Base-by-base conservation (phyloP, 2,888 invertebrate genomes). In the Phragmatobia fuliginosa region DNA sequence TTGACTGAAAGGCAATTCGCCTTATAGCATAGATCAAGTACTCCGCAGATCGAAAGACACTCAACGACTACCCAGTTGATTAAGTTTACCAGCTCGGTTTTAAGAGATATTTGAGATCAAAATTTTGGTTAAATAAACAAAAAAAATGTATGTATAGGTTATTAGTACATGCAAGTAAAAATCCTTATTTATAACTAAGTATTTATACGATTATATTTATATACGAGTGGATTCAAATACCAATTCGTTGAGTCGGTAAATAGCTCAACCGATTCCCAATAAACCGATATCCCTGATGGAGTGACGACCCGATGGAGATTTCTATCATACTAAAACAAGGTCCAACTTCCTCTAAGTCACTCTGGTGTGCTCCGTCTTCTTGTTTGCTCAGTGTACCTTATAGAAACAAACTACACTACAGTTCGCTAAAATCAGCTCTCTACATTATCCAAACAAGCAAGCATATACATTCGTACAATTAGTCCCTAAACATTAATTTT, bases 401-500 rank as follows among this genome's bases (percentile, higher is more conserved):
- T n/a, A n/a, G n/a, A n/a, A n/a, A n/a, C n/a, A n/a, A n/a, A 56
- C 56, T 56, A 56, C 5, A n/a, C n/a, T n/a, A n/a, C 25, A 5
- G 56, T 16, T 28, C 56, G 14, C 25, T 28, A 16, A 28, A 25
- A 28, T 28, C 16, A 16, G 56, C 5, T 56, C 25, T 28, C 28
- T 28, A 28, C 1, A 41, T 28, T 18, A 41, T 21, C 7, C 28
- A 49, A 62, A 32, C 7, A 33, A 41, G 28, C 36, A 31, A 41
- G 0, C 41, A 31, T 18, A 62, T 14, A 49, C 28, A 49, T 38
- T 28, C 18, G 21, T 38, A 28, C 52, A 68, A 70, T 62, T 62
- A 63, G 32, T 80, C 71, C 36, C 52, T 49, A 73, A 45, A 66
- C 14, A 52, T 52, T 25, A 70, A 58, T 36, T 62, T 36, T 33